These are phyloP conservation scores for Rousettus madagascariensis DNA, from an alignment of 2,797 vertebrate species.

Conservation along the genomic window DNA sequence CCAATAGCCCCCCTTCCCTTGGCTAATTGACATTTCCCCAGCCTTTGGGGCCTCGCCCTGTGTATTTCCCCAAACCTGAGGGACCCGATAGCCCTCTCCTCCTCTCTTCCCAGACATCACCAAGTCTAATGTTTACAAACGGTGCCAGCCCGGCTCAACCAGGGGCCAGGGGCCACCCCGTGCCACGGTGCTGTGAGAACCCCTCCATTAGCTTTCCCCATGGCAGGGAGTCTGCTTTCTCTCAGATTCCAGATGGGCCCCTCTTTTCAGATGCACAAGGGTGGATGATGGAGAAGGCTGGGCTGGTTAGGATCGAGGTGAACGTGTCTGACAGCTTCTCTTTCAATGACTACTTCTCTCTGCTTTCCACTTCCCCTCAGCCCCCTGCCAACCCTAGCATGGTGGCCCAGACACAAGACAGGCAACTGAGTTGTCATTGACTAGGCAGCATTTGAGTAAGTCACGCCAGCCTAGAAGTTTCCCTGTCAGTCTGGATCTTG, in stretches of 20 bases:
- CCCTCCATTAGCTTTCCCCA: background rate
- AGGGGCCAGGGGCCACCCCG: background rate
- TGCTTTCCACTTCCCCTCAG: background rate
- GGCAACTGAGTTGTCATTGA: background rate
- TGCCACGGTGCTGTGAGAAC: conserved; percentile 59
- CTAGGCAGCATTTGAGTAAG: background rate
- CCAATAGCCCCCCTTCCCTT: background rate
- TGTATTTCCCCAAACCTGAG: background rate
- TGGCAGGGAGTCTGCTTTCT: background rate
- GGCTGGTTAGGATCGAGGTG: background rate
- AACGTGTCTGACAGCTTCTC: background rate
- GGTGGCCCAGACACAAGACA: background rate
- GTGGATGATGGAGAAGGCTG: background rate
- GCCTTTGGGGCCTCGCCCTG: background rate
- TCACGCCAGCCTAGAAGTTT: background rate
- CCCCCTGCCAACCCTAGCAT: background rate
- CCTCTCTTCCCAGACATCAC: conserved; percentile 3
- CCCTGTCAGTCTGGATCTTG: background rate
- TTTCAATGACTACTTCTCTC: background rate
- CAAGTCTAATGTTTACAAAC: conserved; percentile 76
- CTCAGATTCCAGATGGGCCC: background rate
- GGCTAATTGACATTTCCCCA: background rate
- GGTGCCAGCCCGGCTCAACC: conserved; percentile 35
- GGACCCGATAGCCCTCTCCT: background rate
- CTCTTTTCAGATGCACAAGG: background rate